A percentile compares a stretch with the other conserved stretches of the same genome.
These are phyloP conservation scores for Prionailurus bengalensis DNA, from an alignment of 2,113 vertebrate species.

Conservation along the genomic window DNA sequence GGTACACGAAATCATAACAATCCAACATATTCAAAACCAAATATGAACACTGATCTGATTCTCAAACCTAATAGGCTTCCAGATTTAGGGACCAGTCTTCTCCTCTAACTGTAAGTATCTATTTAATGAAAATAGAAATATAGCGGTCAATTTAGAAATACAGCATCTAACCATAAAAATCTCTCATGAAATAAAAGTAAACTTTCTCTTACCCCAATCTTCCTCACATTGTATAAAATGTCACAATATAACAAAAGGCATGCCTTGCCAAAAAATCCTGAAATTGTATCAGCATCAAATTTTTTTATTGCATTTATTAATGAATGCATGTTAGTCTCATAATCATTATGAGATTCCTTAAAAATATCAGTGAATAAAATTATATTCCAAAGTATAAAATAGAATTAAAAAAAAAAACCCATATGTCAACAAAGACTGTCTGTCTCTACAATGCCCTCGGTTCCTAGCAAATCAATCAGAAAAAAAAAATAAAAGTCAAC, in stretches of 20 bases:
- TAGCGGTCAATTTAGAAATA: background rate
- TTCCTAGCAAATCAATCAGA: background rate
- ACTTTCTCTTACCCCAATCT: constrained; percentile 19
- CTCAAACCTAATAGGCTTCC: background rate
- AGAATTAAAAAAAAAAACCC: constrained; percentile 49
- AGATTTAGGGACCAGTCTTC: background rate
- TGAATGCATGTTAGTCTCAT: background rate
- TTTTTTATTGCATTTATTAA: constrained; percentile 8
- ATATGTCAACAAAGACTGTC: background rate
- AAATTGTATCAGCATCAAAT: background rate
- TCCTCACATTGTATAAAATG: background rate
- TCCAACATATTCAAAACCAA: background rate
- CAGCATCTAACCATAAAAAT: background rate
- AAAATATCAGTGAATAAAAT: background rate
- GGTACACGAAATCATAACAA: background rate
- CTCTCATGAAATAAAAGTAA: background rate
- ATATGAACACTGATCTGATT: background rate
- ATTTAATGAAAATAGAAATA: background rate
- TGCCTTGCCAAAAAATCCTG: background rate
- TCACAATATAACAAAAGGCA: background rate
- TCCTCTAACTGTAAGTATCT: background rate
- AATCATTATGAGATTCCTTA: background rate
- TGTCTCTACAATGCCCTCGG: background rate
- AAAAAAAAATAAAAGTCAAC: background rate
- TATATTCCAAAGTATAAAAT: background rate